A percentile compares a stretch with the other conserved stretches of the same genome.
These are phyloP conservation scores for Lepetodrilus schrolli DNA, from an alignment of 2,888 invertebrate species.

Conservation along the genomic window DNA sequence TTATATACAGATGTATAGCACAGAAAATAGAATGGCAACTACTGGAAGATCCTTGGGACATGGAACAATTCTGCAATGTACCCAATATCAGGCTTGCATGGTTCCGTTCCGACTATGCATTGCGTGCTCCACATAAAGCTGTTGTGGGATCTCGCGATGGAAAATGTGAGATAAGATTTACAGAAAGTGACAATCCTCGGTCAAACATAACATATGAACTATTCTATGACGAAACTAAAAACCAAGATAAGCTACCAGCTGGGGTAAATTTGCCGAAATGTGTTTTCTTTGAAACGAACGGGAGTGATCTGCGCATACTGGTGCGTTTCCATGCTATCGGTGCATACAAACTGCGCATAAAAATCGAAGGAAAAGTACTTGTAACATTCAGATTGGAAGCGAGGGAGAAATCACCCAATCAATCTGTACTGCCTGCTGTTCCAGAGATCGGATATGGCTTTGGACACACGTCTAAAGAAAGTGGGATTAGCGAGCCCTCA, in stretches of 20 bases:
- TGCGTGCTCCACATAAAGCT: conserved; percentile 38
- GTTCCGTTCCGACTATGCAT: conserved; percentile 36
- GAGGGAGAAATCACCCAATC: conserved; percentile 35
- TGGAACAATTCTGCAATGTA: conserved; percentile 34
- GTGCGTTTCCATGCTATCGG: conserved; percentile 35
- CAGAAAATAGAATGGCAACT: conserved; percentile 47
- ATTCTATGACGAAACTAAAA: conserved; percentile 32
- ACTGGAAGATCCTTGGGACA: conserved; percentile 33
- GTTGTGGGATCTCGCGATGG: conserved; percentile 36
- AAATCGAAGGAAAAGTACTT: not conserved
- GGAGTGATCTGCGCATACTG: conserved; percentile 29
- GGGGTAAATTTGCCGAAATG: conserved; percentile 29
- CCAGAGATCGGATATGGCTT: conserved; percentile 58
- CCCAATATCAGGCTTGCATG: conserved; percentile 38
- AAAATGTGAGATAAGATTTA: conserved; percentile 38
- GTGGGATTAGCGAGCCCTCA: conserved; percentile 48
- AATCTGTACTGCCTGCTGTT: conserved; percentile 49
- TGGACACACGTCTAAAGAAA: conserved; percentile 43
- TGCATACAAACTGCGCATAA: not conserved
- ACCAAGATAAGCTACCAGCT: not conserved
- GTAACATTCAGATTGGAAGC: conserved; percentile 62
- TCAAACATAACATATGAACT: conserved; percentile 41
- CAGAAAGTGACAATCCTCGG: conserved; percentile 11
- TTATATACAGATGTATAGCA: conserved; percentile 43
- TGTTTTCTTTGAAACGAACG: conserved; percentile 33